phyloP scores from a whole-genome alignment of 2,888 invertebrate species.

The Scaptomyza polygonia region DNA sequence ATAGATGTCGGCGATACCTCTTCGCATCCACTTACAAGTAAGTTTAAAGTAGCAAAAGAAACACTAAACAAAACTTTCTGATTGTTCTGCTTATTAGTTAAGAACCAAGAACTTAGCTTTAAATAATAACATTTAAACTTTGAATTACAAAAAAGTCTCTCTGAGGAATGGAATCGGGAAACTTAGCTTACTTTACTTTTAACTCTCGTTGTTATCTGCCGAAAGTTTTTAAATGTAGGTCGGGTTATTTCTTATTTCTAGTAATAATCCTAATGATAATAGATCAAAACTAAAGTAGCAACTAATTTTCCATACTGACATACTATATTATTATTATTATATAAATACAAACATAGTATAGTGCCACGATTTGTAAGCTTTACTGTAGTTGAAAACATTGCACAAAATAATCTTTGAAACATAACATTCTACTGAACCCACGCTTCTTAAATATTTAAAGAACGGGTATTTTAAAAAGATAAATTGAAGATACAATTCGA shows the following conservation, averaged over 20 bases:
- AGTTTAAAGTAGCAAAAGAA: constrained; percentile 18
- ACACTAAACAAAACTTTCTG: neutral
- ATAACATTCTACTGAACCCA: constrained; percentile 53
- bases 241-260: neutral
- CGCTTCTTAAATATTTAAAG: constrained; percentile 9
- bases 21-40: constrained; percentile 38
- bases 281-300: constrained; percentile 1
- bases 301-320: neutral
- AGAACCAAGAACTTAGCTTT: no score
- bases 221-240: neutral
- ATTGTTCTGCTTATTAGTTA: neutral
- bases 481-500: constrained; percentile 31
- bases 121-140: neutral
- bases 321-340: neutral
- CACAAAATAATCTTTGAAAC: constrained; percentile 25
- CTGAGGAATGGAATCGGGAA: neutral
- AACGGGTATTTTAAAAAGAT: constrained; percentile 71
- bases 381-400: constrained; percentile 33
- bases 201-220: constrained; percentile 1
- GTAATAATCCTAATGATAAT: constrained; percentile 10
- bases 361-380: constrained; percentile 60
- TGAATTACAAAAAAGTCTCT: neutral
- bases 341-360: constrained; percentile 35
- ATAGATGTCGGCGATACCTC: constrained; percentile 12
- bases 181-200: neutral